Evolutionary conservation across 2,113 vertebrate species (phyloP), one percentile per base, ranked within the genome.

Genomic region (Dasyornis broadbenti): DNA sequence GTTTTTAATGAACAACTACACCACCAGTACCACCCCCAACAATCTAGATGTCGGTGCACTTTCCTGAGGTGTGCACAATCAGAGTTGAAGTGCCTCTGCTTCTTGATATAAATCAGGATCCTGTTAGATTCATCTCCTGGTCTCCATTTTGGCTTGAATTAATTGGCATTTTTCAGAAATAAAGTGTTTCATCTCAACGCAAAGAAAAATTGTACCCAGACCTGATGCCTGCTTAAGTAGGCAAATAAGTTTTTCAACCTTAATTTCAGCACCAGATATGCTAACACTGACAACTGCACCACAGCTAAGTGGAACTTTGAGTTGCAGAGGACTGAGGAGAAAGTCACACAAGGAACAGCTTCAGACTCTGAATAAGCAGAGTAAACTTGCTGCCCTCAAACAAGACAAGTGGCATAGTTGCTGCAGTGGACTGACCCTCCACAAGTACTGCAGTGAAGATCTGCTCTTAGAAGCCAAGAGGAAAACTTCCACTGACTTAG

Each of bases 301-400:
- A 0, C 68, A 9, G 4, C 45, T 50, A 26, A 81, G 39, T 21
- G 24, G 42, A 57, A 63, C 44, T 63, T 63, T 0, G 0, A 57
- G 31, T 28, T 80, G 44, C 68, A 73, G 57, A 49, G 39, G 40
- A 31, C 35, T 30, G 11, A 63, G 42, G 27, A 37, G 27, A 73
- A 82, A 47, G 31, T 72, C 24, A 47, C 49, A 31, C 7, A 52
- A 24, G 35, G n/a, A 69, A 39, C 1, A 65, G 35, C 15, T 86
- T 91, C 68, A 39, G 39, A 66, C 27, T 14, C 24, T 53, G 49
- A 53, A 63, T 15, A 28, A 89, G 47, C 11, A 83, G 49, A 26
- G 47, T 44, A 65, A 60, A 40, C 19, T 63, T 47, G 39, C 56
- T 71, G 61, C 42, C 16, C 49, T 60, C 75, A 49, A 86, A 54